A percentile compares a stretch with the other conserved stretches of the same genome.
phyloP scores from a whole-genome alignment of 1,140 invertebrate genomes.

The Lordiphosa collinella region DNA sequence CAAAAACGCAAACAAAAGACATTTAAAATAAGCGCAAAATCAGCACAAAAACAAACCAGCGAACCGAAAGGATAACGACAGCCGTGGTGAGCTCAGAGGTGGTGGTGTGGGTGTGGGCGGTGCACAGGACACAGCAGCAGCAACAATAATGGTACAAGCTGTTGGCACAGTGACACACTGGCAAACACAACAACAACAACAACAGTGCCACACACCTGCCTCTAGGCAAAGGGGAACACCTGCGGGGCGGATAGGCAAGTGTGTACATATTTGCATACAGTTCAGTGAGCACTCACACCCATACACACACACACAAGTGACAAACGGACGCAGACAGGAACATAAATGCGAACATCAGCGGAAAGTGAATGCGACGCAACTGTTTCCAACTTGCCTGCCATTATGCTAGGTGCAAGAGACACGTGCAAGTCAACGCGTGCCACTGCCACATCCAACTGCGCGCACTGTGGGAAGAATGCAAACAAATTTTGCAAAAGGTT shows the following conservation, averaged over 20 bases:
- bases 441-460: too few species aligned
- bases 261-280: slow-evolving; percentile 73
- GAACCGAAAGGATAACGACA: slow-evolving; percentile 58
- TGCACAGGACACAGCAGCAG: background rate
- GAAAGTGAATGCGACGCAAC: slow-evolving; percentile 51
- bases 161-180: slow-evolving; percentile 65
- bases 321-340: slow-evolving; percentile 11
- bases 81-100: too few species aligned
- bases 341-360: slow-evolving; percentile 63
- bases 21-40: slow-evolving; percentile 73
- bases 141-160: slow-evolving; percentile 62
- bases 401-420: slow-evolving; percentile 51
- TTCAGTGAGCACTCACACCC: slow-evolving; percentile 53
- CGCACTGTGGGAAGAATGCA: too few species aligned
- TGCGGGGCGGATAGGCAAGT: slow-evolving; percentile 23
- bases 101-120: too few species aligned
- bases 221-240: slow-evolving; percentile 6
- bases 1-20: slow-evolving; percentile 46
- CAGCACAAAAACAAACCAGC: slow-evolving; percentile 68
- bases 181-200: slow-evolving; percentile 43
- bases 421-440: slow-evolving; percentile 57
- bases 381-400: slow-evolving; percentile 47
- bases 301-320: slow-evolving; percentile 1
- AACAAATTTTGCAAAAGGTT: too few species aligned
- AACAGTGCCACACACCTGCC: slow-evolving; percentile 25